These are phyloP conservation scores for Australoheros facetus DNA, from an alignment of 2,797 vertebrate species.

Conservation along the genomic window DNA sequence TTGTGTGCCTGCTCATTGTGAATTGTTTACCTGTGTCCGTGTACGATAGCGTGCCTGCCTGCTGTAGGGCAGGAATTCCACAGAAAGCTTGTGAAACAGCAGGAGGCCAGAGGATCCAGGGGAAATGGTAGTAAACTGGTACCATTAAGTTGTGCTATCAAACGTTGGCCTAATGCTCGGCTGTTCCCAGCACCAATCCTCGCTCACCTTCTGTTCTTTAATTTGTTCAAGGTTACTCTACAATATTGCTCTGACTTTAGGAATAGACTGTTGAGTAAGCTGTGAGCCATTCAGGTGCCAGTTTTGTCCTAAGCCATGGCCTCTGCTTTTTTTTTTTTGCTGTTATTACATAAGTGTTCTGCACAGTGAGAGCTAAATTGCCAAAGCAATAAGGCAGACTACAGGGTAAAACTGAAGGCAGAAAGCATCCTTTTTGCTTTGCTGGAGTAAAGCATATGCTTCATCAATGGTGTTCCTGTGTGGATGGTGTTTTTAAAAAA, in stretches of 20 bases:
- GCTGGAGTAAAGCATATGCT: neutral
- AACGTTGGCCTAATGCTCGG: slow-evolving; percentile 38
- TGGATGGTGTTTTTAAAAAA: neutral
- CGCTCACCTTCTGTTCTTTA: slow-evolving; percentile 17
- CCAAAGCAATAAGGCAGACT: neutral
- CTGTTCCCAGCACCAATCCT: slow-evolving; percentile 29
- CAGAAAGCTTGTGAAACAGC: slow-evolving; percentile 74
- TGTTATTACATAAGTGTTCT: slow-evolving; percentile 30
- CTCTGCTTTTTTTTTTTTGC: slow-evolving; percentile 11
- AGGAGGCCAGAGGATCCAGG: slow-evolving; percentile 63
- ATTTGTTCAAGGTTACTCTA: slow-evolving; percentile 36
- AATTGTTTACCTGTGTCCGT: slow-evolving; percentile 57
- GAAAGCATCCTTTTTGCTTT: neutral
- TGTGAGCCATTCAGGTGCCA: slow-evolving; percentile 22
- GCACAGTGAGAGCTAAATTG: slow-evolving; percentile 1
- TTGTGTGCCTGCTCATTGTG: slow-evolving; percentile 11
- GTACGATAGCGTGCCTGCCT: slow-evolving; percentile 66
- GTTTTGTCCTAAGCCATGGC: slow-evolving; percentile 28
- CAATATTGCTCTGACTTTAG: slow-evolving; percentile 13
- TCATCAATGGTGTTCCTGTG: neutral
- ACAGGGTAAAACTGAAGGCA: neutral
- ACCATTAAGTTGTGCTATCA: slow-evolving; percentile 57
- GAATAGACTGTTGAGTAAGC: slow-evolving; percentile 17
- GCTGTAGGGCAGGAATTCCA: slow-evolving; percentile 71
- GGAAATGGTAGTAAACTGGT: slow-evolving; percentile 69